phyloP scores from a whole-genome alignment of 1,140 invertebrate species.

The Saccostrea glomerata region DNA sequence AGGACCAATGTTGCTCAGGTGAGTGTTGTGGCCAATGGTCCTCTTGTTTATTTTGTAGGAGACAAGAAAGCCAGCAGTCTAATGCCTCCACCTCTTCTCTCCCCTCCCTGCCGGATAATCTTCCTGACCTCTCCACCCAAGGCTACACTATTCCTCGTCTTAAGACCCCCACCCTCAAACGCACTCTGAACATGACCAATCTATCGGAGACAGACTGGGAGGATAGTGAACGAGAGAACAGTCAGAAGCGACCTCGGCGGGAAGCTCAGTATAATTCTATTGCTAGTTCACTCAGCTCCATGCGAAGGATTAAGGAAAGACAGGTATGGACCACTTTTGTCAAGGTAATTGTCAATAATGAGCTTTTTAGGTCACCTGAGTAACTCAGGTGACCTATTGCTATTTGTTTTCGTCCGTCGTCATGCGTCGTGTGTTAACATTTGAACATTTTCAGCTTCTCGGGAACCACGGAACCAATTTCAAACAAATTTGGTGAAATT shows the following conservation, averaged over 20 bases:
- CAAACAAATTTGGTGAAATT: no score
- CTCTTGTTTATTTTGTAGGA: constrained; percentile 50
- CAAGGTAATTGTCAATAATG: not conserved
- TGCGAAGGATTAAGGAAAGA: constrained; percentile 6
- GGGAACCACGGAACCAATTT: no score
- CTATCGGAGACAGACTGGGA: constrained; percentile 28
- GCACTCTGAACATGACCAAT: constrained; percentile 15
- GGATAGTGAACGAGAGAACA: constrained; percentile 1
- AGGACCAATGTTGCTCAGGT: not conserved
- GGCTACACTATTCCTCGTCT: constrained; percentile 62
- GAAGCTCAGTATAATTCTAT: constrained; percentile 57
- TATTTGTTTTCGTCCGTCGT: no score
- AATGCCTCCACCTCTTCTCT: constrained; percentile 65
- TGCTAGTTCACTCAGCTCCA: constrained; percentile 60
- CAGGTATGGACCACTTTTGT: not conserved
- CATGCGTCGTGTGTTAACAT: no score
- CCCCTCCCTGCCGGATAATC: constrained; percentile 59
- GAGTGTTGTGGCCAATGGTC: no score
- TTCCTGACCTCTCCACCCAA: constrained; percentile 59
- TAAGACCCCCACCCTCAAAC: constrained; percentile 57
- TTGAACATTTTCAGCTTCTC: no score
- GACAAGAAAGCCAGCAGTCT: constrained; percentile 67
- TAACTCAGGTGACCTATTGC: no score
- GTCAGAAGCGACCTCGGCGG: constrained; percentile 36
- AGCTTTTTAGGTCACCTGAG: no score